Evolutionary conservation across 1,140 invertebrate genomes (phyloP).

Genomic region (Callitettix versicolor): DNA sequence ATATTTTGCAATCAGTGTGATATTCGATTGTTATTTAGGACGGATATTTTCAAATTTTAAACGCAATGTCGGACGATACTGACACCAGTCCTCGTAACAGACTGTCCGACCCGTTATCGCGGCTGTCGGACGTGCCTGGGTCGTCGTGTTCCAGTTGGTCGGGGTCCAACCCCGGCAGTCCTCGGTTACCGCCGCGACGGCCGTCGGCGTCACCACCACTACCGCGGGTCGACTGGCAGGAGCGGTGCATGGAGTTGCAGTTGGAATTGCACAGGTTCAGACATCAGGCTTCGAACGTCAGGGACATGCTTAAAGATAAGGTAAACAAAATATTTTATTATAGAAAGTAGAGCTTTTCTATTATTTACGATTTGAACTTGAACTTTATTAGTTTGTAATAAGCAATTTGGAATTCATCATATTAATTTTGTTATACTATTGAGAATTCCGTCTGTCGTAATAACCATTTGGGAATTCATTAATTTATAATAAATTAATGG

Average conservation of each 20-base stretch:
- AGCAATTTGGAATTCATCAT: too few relatives aligned
- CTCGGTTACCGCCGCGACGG: slow-evolving; percentile 9
- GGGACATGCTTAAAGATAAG: slow-evolving; percentile 78
- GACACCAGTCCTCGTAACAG: neutral
- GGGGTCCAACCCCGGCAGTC: slow-evolving; percentile 11
- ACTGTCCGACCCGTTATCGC: slow-evolving; percentile 11
- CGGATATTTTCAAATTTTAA: too few relatives aligned
- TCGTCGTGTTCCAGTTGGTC: slow-evolving; percentile 11
- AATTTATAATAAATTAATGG: too few relatives aligned
- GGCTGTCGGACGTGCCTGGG: slow-evolving; percentile 9
- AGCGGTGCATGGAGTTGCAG: slow-evolving; percentile 70
- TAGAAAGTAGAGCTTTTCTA: too few relatives aligned
- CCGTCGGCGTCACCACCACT: slow-evolving; percentile 33
- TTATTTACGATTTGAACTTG: too few relatives aligned
- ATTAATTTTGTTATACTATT: too few relatives aligned
- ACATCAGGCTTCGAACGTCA: slow-evolving; percentile 69
- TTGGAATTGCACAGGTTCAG: slow-evolving; percentile 69
- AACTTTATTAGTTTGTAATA: too few relatives aligned
- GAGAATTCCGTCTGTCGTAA: too few relatives aligned
- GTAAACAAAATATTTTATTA: too few relatives aligned
- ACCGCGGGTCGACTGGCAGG: slow-evolving; percentile 61
- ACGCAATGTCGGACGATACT: slow-evolving; percentile 6
- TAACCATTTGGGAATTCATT: too few relatives aligned
- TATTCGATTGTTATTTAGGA: too few relatives aligned
- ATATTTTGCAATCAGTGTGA: too few relatives aligned